phyloP scores from a whole-genome alignment of 2,113 vertebrate genomes.

The Toxotes chatareus region DNA sequence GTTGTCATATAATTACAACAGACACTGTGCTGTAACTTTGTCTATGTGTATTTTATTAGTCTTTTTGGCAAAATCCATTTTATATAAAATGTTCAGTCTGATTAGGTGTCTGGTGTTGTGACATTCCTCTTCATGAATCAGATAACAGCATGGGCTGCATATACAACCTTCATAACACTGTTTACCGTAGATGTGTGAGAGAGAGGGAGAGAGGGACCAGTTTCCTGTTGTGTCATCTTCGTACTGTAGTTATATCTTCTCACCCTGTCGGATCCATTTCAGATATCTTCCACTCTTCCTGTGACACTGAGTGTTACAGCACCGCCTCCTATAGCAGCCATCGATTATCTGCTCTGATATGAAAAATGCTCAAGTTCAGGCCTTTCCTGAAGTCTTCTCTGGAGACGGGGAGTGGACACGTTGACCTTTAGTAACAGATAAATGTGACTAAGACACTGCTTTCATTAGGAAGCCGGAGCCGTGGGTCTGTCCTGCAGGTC shows the following conservation, averaged over 20 bases:
- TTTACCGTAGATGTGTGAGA: not conserved
- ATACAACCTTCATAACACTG: not conserved
- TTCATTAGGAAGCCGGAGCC: constrained; percentile 37
- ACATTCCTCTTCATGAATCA: no score
- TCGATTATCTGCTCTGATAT: constrained; percentile 63
- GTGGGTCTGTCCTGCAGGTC: constrained; percentile 36
- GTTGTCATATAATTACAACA: no score
- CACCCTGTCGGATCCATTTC: constrained; percentile 56
- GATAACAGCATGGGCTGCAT: no score
- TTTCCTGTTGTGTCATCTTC: not conserved
- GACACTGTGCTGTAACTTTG: no score
- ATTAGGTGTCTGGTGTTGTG: no score
- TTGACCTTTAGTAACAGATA: constrained; percentile 60
- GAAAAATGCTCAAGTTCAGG: constrained; percentile 45
- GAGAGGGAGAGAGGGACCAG: not conserved
- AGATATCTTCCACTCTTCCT: constrained; percentile 25
- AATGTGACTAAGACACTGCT: constrained; percentile 26
- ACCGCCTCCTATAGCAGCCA: constrained; percentile 18
- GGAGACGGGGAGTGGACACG: constrained; percentile 36
- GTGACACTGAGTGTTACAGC: constrained; percentile 19
- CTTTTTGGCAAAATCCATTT: no score
- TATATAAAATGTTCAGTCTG: no score
- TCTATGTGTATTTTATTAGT: no score
- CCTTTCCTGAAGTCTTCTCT: constrained; percentile 22
- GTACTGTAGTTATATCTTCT: constrained; percentile 28